A percentile compares a stretch with the other conserved stretches of the same genome.
phyloP scores from a whole-genome alignment of 2,888 invertebrate species.

The Eurytoma californica region DNA sequence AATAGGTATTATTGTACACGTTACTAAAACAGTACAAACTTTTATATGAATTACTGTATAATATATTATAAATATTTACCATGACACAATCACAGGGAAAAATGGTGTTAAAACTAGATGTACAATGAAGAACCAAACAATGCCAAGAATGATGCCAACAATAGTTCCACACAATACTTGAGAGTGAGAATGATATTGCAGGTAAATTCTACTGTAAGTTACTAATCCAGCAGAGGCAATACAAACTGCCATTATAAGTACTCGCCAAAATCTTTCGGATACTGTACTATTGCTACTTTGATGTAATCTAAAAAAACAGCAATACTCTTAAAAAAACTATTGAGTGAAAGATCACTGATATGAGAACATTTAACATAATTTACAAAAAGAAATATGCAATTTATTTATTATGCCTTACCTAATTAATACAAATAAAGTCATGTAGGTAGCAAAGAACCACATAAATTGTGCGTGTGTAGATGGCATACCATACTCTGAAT shows the following conservation, averaged over 20 bases:
- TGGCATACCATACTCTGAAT: constrained; percentile 92
- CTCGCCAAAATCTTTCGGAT: constrained; percentile 85
- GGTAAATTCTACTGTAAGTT: constrained; percentile 85
- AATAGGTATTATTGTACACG: constrained; percentile 6
- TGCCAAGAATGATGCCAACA: constrained; percentile 85
- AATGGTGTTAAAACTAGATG: constrained; percentile 88
- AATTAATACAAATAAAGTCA: constrained; percentile 89
- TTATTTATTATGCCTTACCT: constrained; percentile 79
- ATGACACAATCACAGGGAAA: constrained; percentile 89
- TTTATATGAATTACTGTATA: not conserved
- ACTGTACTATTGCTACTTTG: constrained; percentile 88
- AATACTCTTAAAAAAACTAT: not conserved
- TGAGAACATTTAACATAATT: constrained; percentile 5
- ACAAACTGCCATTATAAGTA: constrained; percentile 80
- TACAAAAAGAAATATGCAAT: not conserved
- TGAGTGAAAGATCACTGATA: not conserved
- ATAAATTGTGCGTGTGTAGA: constrained; percentile 94
- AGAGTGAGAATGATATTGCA: constrained; percentile 88
- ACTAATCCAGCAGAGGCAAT: constrained; percentile 79
- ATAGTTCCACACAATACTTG: constrained; percentile 89
- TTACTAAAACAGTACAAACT: constrained; percentile 12
- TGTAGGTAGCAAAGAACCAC: constrained; percentile 93
- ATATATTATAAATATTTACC: constrained; percentile 79
- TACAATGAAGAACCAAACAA: constrained; percentile 88
- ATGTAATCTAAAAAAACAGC: constrained; percentile 81